Conservation (phyloP, 2,888 invertebrate species). For the Eristalis intricaria region DNA sequence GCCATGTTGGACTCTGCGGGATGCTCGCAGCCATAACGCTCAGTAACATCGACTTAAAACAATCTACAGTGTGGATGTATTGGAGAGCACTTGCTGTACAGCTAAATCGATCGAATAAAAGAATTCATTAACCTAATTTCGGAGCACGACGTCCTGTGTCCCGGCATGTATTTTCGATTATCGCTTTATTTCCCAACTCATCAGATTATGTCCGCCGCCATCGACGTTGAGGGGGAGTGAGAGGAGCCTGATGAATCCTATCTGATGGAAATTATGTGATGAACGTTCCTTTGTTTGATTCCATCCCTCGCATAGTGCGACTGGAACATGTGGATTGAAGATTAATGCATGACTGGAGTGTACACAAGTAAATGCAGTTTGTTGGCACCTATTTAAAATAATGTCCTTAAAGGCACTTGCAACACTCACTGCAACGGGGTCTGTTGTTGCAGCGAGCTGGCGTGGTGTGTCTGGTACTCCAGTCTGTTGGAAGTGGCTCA, state of each 20-base stretch:
- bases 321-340: not conserved
- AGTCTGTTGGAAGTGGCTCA: conserved; percentile 26
- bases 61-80: not conserved
- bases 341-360: not conserved
- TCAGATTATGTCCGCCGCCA: conserved; percentile 50
- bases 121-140: conserved; percentile 69
- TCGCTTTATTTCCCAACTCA: conserved; percentile 64
- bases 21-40: not conserved
- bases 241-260: conserved; percentile 25
- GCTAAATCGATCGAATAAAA: conserved; percentile 53
- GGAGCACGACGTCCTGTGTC: conserved; percentile 36
- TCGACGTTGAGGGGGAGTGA: not conserved
- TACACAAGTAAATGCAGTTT: not conserved
- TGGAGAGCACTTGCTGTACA: not conserved
- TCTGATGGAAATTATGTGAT: conserved; percentile 35
- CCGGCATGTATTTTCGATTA: conserved; percentile 62
- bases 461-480: conserved; percentile 4
- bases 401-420: not conserved
- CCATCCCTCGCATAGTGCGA: not conserved
- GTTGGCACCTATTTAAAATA: not conserved
- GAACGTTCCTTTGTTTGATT: not conserved
- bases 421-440: conserved; percentile 9
- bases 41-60: not conserved
- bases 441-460: conserved; percentile 7
- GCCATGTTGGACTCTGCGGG: not conserved